Percentiles rank a stretch among this genome's conserved stretches.
phyloP scores from a whole-genome alignment of 2,797 vertebrate genomes.

The Lacerta agilis region DNA sequence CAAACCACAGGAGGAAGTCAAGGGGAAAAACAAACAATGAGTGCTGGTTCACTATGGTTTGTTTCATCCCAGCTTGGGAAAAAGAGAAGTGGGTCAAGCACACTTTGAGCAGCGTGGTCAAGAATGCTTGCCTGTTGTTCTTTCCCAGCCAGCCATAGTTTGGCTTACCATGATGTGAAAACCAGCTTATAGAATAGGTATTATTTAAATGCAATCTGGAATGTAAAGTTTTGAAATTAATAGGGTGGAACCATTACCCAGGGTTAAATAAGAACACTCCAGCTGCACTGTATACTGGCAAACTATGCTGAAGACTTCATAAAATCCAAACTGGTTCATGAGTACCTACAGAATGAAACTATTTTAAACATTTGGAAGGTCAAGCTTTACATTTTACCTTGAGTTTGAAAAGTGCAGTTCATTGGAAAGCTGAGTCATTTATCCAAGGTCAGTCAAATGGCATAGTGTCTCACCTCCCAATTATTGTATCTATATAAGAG shows the following conservation, averaged over 20 bases:
- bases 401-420: background rate
- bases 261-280: background rate
- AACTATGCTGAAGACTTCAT: background rate
- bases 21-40: too few relatives aligned
- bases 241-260: background rate
- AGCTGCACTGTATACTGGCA: background rate
- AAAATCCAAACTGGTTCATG: background rate
- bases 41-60: too few relatives aligned
- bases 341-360: background rate
- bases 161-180: too few relatives aligned
- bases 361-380: background rate
- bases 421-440: background rate
- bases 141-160: too few relatives aligned
- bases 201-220: background rate
- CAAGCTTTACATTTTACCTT: background rate
- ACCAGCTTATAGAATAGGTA: background rate
- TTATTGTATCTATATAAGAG: background rate
- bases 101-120: too few relatives aligned
- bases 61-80: too few relatives aligned
- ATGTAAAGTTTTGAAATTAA: constrained; percentile 8
- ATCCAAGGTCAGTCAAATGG: background rate
- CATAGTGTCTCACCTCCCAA: background rate
- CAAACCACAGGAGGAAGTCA: too few relatives aligned
- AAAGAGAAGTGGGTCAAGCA: too few relatives aligned
- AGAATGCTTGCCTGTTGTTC: too few relatives aligned